A percentile compares a stretch with the other conserved stretches of the same genome.
These are phyloP conservation scores for Mus caroli DNA, from an alignment of 2,797 vertebrate species.

Conservation along the genomic window DNA sequence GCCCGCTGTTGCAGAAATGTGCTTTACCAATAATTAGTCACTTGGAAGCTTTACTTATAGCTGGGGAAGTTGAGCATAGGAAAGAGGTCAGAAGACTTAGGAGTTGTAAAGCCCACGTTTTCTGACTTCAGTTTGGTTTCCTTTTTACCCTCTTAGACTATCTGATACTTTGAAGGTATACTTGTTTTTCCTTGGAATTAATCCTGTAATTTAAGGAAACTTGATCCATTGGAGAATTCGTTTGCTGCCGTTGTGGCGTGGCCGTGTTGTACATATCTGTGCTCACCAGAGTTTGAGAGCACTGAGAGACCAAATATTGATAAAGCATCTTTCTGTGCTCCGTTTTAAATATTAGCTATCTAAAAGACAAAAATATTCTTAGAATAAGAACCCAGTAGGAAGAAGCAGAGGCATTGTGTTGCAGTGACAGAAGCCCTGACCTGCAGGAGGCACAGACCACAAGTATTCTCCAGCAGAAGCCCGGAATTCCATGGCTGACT, in stretches of 20 bases:
- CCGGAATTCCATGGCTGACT: background rate
- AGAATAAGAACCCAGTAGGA: background rate
- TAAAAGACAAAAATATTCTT: background rate
- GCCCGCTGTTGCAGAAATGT: slow-evolving; percentile 7
- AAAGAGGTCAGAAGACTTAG: slow-evolving; percentile 53
- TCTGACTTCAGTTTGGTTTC: slow-evolving; percentile 37
- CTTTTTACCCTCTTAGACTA: background rate
- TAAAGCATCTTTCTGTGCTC: background rate
- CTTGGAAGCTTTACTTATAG: slow-evolving; percentile 59
- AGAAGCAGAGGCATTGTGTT: background rate
- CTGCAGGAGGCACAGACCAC: background rate
- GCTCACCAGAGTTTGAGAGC: slow-evolving; percentile 2
- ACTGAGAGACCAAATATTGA: background rate
- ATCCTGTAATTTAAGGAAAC: background rate
- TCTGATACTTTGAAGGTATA: background rate
- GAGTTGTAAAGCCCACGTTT: slow-evolving; percentile 34
- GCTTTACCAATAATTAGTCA: slow-evolving; percentile 30
- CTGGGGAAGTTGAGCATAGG: slow-evolving; percentile 26
- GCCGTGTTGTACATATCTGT: slow-evolving; percentile 2
- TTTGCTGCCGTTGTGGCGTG: slow-evolving; percentile 24
- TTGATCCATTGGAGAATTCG: background rate
- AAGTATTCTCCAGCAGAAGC: slow-evolving; percentile 8
- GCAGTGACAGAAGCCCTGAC: background rate
- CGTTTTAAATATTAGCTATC: background rate
- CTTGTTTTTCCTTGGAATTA: slow-evolving; percentile 58